Percentiles rank a stretch among this genome's conserved stretches.
These are phyloP conservation scores for Athalia rosae DNA, from an alignment of 2,888 invertebrate species.

Conservation along the genomic window DNA sequence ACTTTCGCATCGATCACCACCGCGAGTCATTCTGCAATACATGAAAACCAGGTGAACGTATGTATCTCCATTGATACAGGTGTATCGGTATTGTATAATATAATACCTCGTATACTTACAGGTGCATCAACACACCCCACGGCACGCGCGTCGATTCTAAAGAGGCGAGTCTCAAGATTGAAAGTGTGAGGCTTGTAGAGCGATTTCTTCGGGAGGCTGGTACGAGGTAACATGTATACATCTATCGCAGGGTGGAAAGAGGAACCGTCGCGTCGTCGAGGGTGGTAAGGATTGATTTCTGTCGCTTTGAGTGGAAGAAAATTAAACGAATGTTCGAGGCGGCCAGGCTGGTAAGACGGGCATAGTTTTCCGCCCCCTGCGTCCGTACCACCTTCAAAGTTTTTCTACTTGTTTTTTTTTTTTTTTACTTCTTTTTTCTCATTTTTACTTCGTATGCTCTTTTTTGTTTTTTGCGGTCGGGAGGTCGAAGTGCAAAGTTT, in stretches of 20 bases:
- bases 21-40: neutral
- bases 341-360: neutral
- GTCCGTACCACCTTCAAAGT: neutral
- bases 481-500: slow-evolving; percentile 15
- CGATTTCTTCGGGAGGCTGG: neutral
- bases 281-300: slow-evolving; percentile 26
- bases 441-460: neutral
- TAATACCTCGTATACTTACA: neutral
- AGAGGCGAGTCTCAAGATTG: neutral
- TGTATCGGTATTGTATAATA: neutral
- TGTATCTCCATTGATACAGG: neutral
- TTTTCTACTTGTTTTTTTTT: neutral
- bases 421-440: neutral
- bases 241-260: neutral
- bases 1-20: neutral
- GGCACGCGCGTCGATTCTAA: neutral
- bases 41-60: neutral
- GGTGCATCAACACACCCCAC: neutral
- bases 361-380: neutral
- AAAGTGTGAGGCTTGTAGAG: slow-evolving; percentile 35
- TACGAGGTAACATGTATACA: too few relatives aligned
- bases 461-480: neutral
- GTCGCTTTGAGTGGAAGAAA: slow-evolving; percentile 15
- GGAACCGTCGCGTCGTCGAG: neutral
- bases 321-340: slow-evolving; percentile 24